Conservation (phyloP, 2,888 invertebrate species). For the Euproctis similis region DNA sequence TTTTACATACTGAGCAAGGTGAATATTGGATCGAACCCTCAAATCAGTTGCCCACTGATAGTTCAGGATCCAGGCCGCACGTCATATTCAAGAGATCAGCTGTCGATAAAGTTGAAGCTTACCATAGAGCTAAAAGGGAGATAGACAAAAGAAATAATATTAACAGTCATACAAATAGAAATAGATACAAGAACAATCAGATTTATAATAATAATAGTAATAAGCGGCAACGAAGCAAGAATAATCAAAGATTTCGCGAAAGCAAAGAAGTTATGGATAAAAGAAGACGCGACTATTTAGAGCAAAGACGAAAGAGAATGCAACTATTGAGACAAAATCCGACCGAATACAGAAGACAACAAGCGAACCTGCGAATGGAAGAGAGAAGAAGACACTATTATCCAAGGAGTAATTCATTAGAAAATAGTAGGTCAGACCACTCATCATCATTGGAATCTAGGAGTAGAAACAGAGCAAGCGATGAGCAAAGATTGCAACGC, state of each 20-base stretch:
- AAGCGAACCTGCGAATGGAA: constrained; percentile 46
- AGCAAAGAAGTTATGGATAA: constrained; percentile 78
- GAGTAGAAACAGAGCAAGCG: constrained; percentile 32
- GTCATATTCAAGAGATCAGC: constrained; percentile 81
- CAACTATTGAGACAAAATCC: constrained; percentile 58
- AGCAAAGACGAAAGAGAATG: constrained; percentile 47
- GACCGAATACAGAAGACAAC: constrained; percentile 52
- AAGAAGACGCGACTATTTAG: constrained; percentile 50
- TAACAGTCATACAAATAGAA: constrained; percentile 46
- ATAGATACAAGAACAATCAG: constrained; percentile 21
- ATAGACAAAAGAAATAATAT: constrained; percentile 29
- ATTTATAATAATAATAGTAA: too few species aligned
- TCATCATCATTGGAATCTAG: constrained; percentile 23
- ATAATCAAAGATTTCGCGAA: constrained; percentile 65
- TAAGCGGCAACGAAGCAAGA: constrained; percentile 45
- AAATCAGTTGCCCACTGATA: constrained; percentile 61
- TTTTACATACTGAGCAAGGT: constrained; percentile 78
- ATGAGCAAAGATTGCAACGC: constrained; percentile 39
- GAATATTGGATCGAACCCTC: constrained; percentile 85
- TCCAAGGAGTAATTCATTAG: constrained; percentile 46
- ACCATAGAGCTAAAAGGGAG: constrained; percentile 54
- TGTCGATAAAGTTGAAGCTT: constrained; percentile 64
- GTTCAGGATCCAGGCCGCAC: constrained; percentile 74
- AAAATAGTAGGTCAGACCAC: constrained; percentile 45
- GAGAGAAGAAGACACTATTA: constrained; percentile 39